Percentiles rank a stretch among this genome's conserved stretches.
Evolutionary conservation across 2,888 invertebrate species (phyloP).

Genomic region (Clusia tigrina): DNA sequence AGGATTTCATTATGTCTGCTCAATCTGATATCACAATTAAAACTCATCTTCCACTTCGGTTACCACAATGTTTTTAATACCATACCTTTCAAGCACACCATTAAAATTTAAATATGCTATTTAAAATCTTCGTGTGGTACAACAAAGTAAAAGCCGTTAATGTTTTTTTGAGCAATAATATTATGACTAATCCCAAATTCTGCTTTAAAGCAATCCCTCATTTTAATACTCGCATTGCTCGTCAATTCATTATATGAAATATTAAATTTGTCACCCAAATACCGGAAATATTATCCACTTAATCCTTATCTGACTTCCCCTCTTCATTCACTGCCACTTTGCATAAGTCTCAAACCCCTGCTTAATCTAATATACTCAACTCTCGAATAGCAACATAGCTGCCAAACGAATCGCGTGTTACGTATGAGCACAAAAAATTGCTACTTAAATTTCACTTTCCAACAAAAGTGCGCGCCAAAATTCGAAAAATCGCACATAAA

Average conservation of each 20-base stretch:
- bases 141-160: too few relatives aligned
- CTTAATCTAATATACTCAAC: background rate
- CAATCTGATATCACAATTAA: too few relatives aligned
- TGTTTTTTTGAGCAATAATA: too few relatives aligned
- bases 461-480: constrained; percentile 20
- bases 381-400: background rate
- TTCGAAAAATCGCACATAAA: constrained; percentile 3
- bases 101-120: too few relatives aligned
- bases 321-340: background rate
- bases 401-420: background rate
- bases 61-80: too few relatives aligned
- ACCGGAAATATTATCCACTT: constrained; percentile 11
- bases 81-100: too few relatives aligned
- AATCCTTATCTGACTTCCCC: constrained; percentile 5
- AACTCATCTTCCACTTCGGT: too few relatives aligned
- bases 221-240: too few relatives aligned
- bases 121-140: too few relatives aligned
- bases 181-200: too few relatives aligned
- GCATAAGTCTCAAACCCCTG: background rate
- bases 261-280: background rate
- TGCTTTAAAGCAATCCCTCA: too few relatives aligned
- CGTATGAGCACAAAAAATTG: background rate
- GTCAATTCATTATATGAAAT: background rate
- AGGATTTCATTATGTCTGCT: too few relatives aligned
- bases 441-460: constrained; percentile 50